phyloP scores from a whole-genome alignment of 2,888 invertebrate species.

The Meandrusa payeni region DNA sequence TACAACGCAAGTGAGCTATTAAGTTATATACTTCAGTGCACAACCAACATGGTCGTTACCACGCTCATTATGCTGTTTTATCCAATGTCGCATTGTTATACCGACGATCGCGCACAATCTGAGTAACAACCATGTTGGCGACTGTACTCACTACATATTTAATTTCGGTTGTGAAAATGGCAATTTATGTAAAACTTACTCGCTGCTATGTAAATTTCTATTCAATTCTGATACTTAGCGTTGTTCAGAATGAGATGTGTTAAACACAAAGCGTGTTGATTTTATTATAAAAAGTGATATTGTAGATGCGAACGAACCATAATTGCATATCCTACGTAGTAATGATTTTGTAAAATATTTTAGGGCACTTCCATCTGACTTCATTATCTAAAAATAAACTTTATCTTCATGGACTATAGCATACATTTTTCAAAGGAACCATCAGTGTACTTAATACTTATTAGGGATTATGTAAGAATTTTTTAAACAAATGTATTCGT shows the following conservation, averaged over 20 bases:
- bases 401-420: constrained; percentile 13
- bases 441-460: constrained; percentile 18
- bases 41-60: constrained; percentile 27
- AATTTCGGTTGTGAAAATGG: constrained; percentile 81
- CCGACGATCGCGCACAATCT: constrained; percentile 7
- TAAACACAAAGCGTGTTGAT: constrained; percentile 69
- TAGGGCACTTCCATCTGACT: constrained; percentile 25
- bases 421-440: constrained; percentile 9
- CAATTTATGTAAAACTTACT: constrained; percentile 75
- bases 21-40: constrained; percentile 50
- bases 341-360: constrained; percentile 33
- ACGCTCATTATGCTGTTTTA: constrained; percentile 7
- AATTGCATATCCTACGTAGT: constrained; percentile 58
- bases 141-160: constrained; percentile 68
- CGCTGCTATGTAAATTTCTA: constrained; percentile 69
- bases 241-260: constrained; percentile 68
- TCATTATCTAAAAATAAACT: background rate
- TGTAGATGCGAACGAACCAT: constrained; percentile 44
- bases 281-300: constrained; percentile 62
- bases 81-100: constrained; percentile 8
- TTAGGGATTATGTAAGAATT: constrained; percentile 3
- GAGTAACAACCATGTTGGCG: constrained; percentile 29
- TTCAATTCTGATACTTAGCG: constrained; percentile 65
- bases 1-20: constrained; percentile 54
- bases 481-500: constrained; percentile 5